A percentile compares a stretch with the other conserved stretches of the same genome.
These are phyloP conservation scores for Drymonia ruficornis DNA, from an alignment of 2,888 invertebrate species.

Conservation along the genomic window DNA sequence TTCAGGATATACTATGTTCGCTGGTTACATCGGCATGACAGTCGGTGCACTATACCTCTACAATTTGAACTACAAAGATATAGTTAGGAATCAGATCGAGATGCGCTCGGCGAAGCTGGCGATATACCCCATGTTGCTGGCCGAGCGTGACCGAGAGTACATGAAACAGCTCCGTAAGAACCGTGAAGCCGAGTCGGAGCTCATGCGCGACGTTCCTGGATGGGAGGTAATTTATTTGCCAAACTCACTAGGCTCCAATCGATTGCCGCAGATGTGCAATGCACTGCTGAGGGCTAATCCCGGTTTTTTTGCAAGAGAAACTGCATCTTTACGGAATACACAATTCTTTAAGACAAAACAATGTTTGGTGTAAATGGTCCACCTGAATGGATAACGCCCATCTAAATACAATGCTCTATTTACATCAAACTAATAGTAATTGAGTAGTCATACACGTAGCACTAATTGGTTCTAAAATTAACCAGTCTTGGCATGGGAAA, in stretches of 20 bases:
- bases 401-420: no score
- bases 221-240: constrained; percentile 87
- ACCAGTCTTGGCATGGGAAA: no score
- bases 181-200: constrained; percentile 92
- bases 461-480: no score
- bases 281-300: no score
- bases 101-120: constrained; percentile 91
- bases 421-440: no score
- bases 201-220: constrained; percentile 95
- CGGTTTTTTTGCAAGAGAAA: no score
- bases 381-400: no score
- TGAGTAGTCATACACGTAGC: no score
- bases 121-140: constrained; percentile 90
- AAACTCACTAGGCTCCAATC: background rate
- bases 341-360: no score
- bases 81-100: constrained; percentile 87
- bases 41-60: constrained; percentile 85
- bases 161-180: constrained; percentile 91
- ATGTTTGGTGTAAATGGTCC: no score
- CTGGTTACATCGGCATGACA: constrained; percentile 85
- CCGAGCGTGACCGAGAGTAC: constrained; percentile 94
- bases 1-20: constrained; percentile 86
- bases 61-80: constrained; percentile 77
- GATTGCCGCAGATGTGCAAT: no score
- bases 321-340: no score